A percentile compares a stretch with the other conserved stretches of the same genome.
Conservation (phyloP, 2,797 vertebrate species). For the Periparus ater region DNA sequence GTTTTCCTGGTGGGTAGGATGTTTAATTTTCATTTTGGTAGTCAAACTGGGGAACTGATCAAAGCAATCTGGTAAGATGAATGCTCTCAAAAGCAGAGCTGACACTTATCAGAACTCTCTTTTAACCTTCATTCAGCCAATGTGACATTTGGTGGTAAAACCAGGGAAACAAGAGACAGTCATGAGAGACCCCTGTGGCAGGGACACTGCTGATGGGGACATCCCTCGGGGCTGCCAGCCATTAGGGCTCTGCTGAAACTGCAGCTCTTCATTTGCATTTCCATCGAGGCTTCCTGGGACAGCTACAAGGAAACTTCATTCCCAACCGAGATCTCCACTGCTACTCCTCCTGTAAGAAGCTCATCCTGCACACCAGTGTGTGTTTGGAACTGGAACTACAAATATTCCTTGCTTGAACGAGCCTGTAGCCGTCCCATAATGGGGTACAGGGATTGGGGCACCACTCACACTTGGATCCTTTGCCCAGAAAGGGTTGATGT, state of each 20-base stretch:
- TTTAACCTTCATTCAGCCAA: background rate
- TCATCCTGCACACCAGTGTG: rapidly evolving
- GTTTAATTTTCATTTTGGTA: slow-evolving; percentile 48
- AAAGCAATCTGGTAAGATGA: background rate
- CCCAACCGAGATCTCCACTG: background rate
- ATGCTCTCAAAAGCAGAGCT: background rate
- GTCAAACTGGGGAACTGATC: slow-evolving; percentile 17
- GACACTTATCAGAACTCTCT: background rate
- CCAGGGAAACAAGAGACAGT: background rate
- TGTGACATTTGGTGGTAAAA: background rate
- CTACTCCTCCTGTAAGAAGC: background rate
- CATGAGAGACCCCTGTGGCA: background rate
- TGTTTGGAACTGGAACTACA: background rate
- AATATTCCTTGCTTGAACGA: background rate
- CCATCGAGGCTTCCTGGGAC: background rate
- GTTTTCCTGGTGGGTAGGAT: slow-evolving; percentile 15
- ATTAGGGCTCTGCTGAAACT: background rate
- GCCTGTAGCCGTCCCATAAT: background rate
- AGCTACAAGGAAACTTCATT: background rate
- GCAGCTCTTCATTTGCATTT: background rate
- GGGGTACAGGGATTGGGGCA: background rate
- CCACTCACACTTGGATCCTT: background rate
- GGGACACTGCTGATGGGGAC: background rate
- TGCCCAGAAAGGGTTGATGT: background rate
- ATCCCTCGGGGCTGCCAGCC: background rate